Evolutionary conservation across 2,797 vertebrate genomes (phyloP).

Genomic region (Adrianichthys oophorus): DNA sequence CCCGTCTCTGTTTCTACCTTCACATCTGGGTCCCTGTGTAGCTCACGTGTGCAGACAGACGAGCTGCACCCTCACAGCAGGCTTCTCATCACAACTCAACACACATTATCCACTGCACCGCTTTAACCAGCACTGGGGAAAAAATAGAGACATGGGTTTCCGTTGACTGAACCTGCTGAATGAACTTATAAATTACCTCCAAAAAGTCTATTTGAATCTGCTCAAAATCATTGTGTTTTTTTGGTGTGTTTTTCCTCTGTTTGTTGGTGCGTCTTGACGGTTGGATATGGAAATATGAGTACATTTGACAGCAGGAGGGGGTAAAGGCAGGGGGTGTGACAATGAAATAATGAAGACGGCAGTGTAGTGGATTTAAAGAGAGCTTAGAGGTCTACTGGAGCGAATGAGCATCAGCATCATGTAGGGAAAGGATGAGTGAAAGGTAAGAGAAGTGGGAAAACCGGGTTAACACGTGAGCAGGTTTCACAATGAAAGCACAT

Average conservation of each 20-base stretch:
- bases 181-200: conserved; percentile 23
- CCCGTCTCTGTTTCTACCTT: conserved; percentile 48
- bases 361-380: conserved; percentile 47
- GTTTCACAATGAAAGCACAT: conserved; percentile 12
- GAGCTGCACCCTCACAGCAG: conserved; percentile 67
- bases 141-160: conserved; percentile 9
- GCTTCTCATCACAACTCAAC: conserved; percentile 55
- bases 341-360: conserved; percentile 32
- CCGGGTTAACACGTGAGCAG: conserved; percentile 24
- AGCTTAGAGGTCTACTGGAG: conserved; percentile 57
- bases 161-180: conserved; percentile 30
- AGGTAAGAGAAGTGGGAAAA: conserved; percentile 28
- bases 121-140: conserved; percentile 36
- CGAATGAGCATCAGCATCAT: conserved; percentile 35
- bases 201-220: too few relatives aligned
- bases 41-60: conserved; percentile 76
- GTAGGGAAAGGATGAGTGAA: conserved; percentile 23
- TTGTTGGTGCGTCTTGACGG: conserved; percentile 16
- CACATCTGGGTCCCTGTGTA: conserved; percentile 74
- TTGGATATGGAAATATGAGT: conserved; percentile 29
- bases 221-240: not conserved
- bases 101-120: conserved; percentile 33
- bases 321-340: conserved; percentile 32
- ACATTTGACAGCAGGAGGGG: conserved; percentile 39
- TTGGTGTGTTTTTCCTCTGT: conserved; percentile 4